These are phyloP conservation scores for Dryoscopus gambensis DNA, from an alignment of 2,113 vertebrate species.

Conservation along the genomic window DNA sequence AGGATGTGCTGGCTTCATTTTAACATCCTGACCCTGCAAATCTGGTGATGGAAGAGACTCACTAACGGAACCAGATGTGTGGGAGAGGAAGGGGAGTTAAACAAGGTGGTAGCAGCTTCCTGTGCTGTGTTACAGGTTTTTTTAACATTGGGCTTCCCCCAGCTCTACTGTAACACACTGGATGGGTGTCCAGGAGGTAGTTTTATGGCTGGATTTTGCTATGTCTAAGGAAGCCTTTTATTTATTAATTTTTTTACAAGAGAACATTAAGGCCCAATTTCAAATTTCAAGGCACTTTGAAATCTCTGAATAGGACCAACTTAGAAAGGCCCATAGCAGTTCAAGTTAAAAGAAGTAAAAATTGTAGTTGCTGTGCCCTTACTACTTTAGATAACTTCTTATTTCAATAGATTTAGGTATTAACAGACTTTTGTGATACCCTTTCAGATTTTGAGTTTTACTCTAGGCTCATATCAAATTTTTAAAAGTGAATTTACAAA, in stretches of 20 bases:
- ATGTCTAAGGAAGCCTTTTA: background rate
- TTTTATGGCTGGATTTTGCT: background rate
- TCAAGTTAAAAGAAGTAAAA: background rate
- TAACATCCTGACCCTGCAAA: background rate
- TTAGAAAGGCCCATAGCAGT: background rate
- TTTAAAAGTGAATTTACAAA: slow-evolving; percentile 22
- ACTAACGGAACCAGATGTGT: background rate
- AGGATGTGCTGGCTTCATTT: background rate
- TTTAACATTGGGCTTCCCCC: background rate
- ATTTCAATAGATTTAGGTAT: background rate
- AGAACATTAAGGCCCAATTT: background rate
- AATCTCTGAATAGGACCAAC: background rate
- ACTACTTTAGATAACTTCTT: background rate
- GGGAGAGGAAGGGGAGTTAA: background rate
- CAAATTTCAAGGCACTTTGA: background rate
- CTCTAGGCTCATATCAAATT: background rate
- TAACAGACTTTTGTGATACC: background rate
- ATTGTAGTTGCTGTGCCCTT: background rate
- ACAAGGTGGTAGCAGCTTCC: background rate
- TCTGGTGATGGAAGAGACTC: background rate
- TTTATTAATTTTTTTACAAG: background rate
- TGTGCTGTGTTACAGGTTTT: background rate
- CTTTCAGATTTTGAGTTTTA: slow-evolving; percentile 10
- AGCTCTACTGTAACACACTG: background rate
- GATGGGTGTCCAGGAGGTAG: background rate